Conservation (phyloP, 2,113 vertebrate species). For the Anas platyrhynchos region DNA sequence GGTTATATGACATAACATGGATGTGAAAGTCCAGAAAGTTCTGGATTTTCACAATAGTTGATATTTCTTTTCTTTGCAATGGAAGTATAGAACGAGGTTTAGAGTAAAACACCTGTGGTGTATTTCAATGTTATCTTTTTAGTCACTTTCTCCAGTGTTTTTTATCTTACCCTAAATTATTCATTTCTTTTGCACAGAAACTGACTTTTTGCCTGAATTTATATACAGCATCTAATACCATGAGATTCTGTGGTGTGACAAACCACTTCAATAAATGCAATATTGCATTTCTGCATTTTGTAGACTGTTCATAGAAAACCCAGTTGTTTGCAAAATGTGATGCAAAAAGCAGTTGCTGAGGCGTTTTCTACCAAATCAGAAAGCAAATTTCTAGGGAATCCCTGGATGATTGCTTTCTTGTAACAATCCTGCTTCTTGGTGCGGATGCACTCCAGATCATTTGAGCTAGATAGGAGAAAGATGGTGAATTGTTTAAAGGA, state of each 20-base stretch:
- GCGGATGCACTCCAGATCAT: conserved; percentile 36
- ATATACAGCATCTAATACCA: background rate
- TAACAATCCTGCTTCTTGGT: conserved; percentile 32
- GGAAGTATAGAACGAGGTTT: background rate
- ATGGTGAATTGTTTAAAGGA: background rate
- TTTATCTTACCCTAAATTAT: background rate
- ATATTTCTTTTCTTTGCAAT: background rate
- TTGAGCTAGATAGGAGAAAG: conserved; percentile 25
- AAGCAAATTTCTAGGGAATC: conserved; percentile 49
- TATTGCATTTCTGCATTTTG: background rate
- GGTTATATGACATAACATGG: background rate
- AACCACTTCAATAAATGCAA: background rate
- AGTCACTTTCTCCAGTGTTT: background rate
- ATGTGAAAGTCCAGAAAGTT: background rate
- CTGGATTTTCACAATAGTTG: background rate
- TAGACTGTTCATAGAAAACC: background rate
- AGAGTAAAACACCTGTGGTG: background rate
- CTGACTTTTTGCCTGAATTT: background rate
- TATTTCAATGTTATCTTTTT: background rate
- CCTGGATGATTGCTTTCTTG: conserved; percentile 38
- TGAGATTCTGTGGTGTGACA: background rate
- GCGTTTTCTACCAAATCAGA: conserved; percentile 50
- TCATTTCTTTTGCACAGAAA: background rate
- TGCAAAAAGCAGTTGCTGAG: background rate
- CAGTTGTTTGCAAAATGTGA: background rate